Percentiles rank a stretch among this genome's conserved stretches.
These are phyloP conservation scores for Centropristis striata DNA, from an alignment of 2,113 vertebrate species.

Conservation along the genomic window DNA sequence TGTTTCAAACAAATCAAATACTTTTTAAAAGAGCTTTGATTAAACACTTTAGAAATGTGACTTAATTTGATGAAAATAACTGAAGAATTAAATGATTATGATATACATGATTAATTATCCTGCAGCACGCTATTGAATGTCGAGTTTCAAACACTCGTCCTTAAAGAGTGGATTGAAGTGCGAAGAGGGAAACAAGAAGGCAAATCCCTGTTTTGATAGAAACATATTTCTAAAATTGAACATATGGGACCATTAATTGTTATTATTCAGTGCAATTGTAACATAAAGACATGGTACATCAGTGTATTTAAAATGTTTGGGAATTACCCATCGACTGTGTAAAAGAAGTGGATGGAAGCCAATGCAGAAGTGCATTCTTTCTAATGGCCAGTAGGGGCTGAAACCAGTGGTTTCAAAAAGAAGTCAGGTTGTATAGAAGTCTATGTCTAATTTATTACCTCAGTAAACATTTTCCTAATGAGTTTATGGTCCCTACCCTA, in stretches of 20 bases:
- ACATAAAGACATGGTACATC: not conserved
- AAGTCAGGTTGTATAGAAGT: no score
- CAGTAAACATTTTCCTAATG: no score
- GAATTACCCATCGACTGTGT: not conserved
- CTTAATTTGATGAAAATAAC: slow-evolving; percentile 59
- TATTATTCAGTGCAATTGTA: slow-evolving; percentile 7
- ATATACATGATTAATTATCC: slow-evolving; percentile 58
- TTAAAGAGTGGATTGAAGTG: slow-evolving; percentile 27
- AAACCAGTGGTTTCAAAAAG: no score
- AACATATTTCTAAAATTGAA: slow-evolving; percentile 17
- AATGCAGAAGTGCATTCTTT: no score
- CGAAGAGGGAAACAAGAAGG: slow-evolving; percentile 29
- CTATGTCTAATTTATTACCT: no score
- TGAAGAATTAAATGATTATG: slow-evolving; percentile 59
- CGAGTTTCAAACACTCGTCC: slow-evolving; percentile 18
- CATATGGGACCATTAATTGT: slow-evolving; percentile 19
- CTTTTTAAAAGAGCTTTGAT: slow-evolving; percentile 59
- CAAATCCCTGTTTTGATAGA: slow-evolving; percentile 18
- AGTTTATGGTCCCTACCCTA: no score
- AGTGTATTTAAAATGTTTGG: not conserved
- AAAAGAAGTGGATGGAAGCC: no score
- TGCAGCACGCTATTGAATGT: slow-evolving; percentile 24
- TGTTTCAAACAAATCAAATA: slow-evolving; percentile 69
- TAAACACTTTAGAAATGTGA: slow-evolving; percentile 54
- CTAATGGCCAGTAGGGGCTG: no score